phyloP scores from a whole-genome alignment of 92 coral and sea anemone species.

The Phymanthus crucifer region DNA sequence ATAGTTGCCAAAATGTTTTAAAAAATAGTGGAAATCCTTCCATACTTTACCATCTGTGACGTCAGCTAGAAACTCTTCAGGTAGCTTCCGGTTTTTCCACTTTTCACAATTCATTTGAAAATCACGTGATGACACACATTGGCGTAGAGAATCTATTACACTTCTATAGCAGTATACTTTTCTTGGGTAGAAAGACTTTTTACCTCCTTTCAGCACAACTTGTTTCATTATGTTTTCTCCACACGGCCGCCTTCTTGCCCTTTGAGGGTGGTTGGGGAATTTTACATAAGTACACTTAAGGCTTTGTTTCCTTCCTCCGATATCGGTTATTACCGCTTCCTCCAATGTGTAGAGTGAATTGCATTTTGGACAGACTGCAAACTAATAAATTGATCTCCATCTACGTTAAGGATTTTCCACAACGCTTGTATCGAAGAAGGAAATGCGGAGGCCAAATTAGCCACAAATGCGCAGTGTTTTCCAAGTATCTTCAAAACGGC shows the following conservation, averaged over 20 bases:
- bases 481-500: too few relatives aligned
- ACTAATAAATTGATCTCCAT: too few relatives aligned
- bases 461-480: too few relatives aligned
- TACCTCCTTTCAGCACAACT: conserved; percentile 25
- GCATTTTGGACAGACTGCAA: conserved; percentile 30
- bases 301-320: conserved; percentile 26
- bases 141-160: conserved; percentile 42
- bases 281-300: conserved; percentile 42
- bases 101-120: conserved; percentile 47
- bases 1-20: too few relatives aligned
- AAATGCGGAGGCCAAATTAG: too few relatives aligned
- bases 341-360: conserved; percentile 43
- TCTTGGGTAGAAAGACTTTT: conserved; percentile 47
- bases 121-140: conserved; percentile 26
- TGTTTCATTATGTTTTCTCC: conserved; percentile 38
- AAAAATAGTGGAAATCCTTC: conserved; percentile 50
- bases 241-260: conserved; percentile 29
- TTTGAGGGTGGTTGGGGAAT: conserved; percentile 20
- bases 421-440: too few relatives aligned
- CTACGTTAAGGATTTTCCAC: too few relatives aligned
- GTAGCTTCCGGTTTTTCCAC: conserved; percentile 39
- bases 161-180: conserved; percentile 58
- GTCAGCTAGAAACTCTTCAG: conserved; percentile 28
- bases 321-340: conserved; percentile 33
- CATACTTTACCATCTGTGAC: conserved; percentile 56